These are phyloP conservation scores for Tamandua tetradactyla DNA, from an alignment of 2,797 vertebrate genomes.

Conservation along the genomic window DNA sequence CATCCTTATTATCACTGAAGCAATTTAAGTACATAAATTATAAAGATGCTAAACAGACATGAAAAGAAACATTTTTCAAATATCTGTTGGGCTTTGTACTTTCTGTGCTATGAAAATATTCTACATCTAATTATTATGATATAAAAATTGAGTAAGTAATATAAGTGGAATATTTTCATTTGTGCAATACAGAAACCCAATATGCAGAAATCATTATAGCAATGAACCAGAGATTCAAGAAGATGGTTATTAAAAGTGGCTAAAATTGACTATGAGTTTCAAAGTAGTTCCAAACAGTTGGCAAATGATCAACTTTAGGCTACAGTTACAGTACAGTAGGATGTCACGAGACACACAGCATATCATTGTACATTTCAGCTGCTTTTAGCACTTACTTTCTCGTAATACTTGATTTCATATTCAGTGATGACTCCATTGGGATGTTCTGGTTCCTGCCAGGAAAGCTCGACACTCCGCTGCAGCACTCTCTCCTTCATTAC, in stretches of 20 bases:
- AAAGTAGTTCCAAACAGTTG: conserved; percentile 12
- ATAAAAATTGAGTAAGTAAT: neutral
- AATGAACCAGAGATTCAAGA: conserved; percentile 16
- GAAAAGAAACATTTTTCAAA: conserved; percentile 55
- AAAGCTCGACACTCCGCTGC: conserved; percentile 96
- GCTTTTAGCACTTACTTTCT: conserved; percentile 92
- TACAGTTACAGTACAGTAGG: neutral
- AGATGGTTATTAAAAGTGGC: conserved; percentile 51
- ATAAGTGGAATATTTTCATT: conserved; percentile 15
- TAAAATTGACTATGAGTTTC: conserved; percentile 48
- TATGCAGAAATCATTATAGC: neutral
- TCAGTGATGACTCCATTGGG: conserved; percentile 99
- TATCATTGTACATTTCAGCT: conserved; percentile 51
- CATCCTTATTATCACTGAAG: neutral
- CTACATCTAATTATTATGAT: neutral
- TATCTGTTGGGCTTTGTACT: neutral
- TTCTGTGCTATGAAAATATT: conserved; percentile 25
- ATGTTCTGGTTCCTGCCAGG: conserved; percentile 98
- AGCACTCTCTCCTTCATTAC: conserved; percentile 97
- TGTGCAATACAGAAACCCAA: conserved; percentile 48
- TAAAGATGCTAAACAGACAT: neutral
- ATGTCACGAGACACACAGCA: conserved; percentile 22
- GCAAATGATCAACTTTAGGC: conserved; percentile 28
- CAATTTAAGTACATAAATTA: neutral
- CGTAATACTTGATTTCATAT: conserved; percentile 99